These are phyloP conservation scores for Ornithoptera priamus DNA, from an alignment of 2,888 invertebrate species.

Conservation along the genomic window DNA sequence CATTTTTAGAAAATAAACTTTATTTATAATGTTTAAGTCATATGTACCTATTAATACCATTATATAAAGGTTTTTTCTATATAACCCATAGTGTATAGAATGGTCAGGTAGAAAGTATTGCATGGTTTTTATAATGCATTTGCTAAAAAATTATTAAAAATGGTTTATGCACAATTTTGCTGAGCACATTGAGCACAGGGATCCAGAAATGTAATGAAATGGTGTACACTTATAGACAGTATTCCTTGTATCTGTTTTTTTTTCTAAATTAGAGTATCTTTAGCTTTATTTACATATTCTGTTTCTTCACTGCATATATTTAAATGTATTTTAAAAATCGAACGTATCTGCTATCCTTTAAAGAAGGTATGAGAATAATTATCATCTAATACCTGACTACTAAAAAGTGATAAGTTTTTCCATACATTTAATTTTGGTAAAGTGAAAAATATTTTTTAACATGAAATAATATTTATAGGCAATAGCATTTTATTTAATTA, in stretches of 20 bases:
- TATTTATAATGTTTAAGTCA: constrained; percentile 44
- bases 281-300: not conserved
- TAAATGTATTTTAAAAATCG: no score
- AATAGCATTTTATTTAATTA: not conserved
- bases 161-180: constrained; percentile 56
- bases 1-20: constrained; percentile 47
- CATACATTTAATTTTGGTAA: not conserved
- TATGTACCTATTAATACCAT: constrained; percentile 44
- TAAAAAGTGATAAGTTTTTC: not conserved
- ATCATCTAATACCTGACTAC: not conserved
- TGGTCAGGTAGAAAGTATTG: constrained; percentile 26
- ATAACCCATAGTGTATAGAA: constrained; percentile 9
- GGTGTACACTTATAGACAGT: constrained; percentile 10
- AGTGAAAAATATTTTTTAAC: not conserved
- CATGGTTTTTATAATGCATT: constrained; percentile 6
- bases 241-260: constrained; percentile 12
- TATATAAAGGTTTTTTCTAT: constrained; percentile 34
- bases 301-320: not conserved
- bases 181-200: constrained; percentile 42
- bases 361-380: no score
- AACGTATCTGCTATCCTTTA: no score
- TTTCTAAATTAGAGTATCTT: constrained; percentile 9
- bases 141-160: constrained; percentile 35
- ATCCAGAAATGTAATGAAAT: constrained; percentile 33
- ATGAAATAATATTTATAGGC: not conserved